Conservation (phyloP, 2,888 invertebrate species). For the Lithophane semibrunnea region DNA sequence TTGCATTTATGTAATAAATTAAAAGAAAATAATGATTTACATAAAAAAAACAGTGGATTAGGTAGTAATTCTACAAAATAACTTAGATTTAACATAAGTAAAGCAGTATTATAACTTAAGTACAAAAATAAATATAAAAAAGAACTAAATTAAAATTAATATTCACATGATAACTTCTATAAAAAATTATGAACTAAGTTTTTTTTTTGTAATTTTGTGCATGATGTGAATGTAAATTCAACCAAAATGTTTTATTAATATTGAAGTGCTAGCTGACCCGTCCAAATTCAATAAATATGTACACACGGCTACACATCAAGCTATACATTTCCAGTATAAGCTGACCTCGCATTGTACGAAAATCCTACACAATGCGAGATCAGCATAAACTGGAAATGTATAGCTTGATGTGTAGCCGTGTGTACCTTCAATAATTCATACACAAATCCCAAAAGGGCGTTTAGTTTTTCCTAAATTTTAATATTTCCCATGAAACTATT, state of each 20-base stretch:
- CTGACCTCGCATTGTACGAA: too few relatives aligned
- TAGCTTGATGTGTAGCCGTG: too few relatives aligned
- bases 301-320: too few relatives aligned
- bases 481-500: not conserved
- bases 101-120: constrained; percentile 39
- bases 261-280: not conserved
- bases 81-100: constrained; percentile 37
- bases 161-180: constrained; percentile 30
- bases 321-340: too few relatives aligned
- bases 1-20: not conserved
- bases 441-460: not conserved
- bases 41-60: constrained; percentile 6
- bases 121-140: constrained; percentile 60
- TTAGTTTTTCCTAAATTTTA: not conserved
- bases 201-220: not conserved
- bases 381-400: too few relatives aligned
- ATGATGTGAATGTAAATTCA: not conserved
- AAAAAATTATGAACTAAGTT: not conserved
- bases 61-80: constrained; percentile 14
- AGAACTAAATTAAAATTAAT: constrained; percentile 27
- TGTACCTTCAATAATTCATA: too few relatives aligned
- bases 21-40: constrained; percentile 6
- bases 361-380: too few relatives aligned
- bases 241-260: not conserved
- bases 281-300: not conserved